Base-by-base conservation (phyloP, 2,797 vertebrate species). In the Thaleichthys pacificus region DNA sequence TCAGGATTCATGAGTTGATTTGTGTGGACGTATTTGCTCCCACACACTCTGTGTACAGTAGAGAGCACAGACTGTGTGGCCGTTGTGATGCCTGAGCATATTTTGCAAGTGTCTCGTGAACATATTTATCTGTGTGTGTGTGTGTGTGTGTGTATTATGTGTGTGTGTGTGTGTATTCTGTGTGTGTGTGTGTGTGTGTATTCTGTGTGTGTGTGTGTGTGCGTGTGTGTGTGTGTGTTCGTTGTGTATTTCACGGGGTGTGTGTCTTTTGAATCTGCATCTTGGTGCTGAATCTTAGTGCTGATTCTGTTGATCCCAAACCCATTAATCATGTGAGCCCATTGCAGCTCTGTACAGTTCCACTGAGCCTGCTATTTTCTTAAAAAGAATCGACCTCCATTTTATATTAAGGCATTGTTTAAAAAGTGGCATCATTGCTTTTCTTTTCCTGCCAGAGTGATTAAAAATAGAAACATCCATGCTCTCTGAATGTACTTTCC, bases 381-480 rank as follows among this genome's bases (percentile, higher is more conserved):
- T 74, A 0, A 3, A 74, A 42, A 64, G 14, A 76, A 54, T 15
- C 67, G 21, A 73, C 66, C 72, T 82, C 68, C 64, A 72, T 73
- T 78, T 79, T 86, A 77, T 82, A 89, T 87, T 88, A 84, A 86
- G 83, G 68, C 80, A 75, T 83, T 87, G 82, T 85, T 90, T 75
- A 90, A 88, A 69, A 88, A 87, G 84, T 82, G 84, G 86, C 80
- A 86, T 70, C 81, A 85, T 82, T 71, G 84, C 83, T 88, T 74
- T 69, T 88, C 78, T 87, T 90, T 92, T 91, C 77, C 87, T 86
- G 86, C 82, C 86, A 89, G 80, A 84, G 82, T 81, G 84, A 87
- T 88, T 90, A 91, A 90, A 93, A 93, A 93, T 92, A 93, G 91
- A 89, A 92, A 88, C 89, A 83, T 85, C 84, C 82, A 86, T 91